Evolutionary conservation across 2,888 invertebrate genomes (phyloP), one percentile per base, ranked within the genome.

Genomic region (Netelia virgata): DNA sequence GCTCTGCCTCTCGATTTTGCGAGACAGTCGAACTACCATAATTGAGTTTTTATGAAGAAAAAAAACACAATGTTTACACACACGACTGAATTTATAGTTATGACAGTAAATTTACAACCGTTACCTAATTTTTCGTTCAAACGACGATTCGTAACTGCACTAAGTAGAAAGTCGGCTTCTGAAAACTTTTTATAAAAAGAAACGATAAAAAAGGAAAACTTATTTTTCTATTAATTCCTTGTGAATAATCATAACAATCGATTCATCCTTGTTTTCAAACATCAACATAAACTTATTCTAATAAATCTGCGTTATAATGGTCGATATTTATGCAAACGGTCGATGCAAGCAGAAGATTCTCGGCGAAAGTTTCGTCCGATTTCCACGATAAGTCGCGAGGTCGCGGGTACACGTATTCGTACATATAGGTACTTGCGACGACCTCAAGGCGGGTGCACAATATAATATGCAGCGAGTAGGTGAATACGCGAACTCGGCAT

Each of bases 361-460:
- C 61, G 8, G 11, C 23, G 73, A 70, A 53, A 43, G 28, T 78
- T 50, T 78, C 55, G n/a, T 50, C 9, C 61, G 63, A 74, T 28
- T 63, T 63, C 36, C 50, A 10, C 50, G 14, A 47, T 47, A 47
- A 47, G 3, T 14, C 10, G 11, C 14, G 14, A 47, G 47, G 14
- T 47, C 0, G 1, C 14, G 11, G 47, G 2, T 47, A 47, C 11
- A 14, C 14, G 14, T 20, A 57, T 75, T 69, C 57, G 69, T 85
- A 84, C 79, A 77, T 86, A 86, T 85, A n/a, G n/a, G n/a, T n/a
- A 86, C 78, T 77, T 79, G 59, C 81, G 79, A 66, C 68, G 47
- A 87, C 28, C 28, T 53, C 23, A 36, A 8, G 74, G 73, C 69
- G 74, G 55, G 66, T 83, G n/a, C 59, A 50, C 55, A 78, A 64